Percentiles rank a stretch among this genome's conserved stretches.
phyloP scores from a whole-genome alignment of 2,797 vertebrate species.

The Brotula barbata region DNA sequence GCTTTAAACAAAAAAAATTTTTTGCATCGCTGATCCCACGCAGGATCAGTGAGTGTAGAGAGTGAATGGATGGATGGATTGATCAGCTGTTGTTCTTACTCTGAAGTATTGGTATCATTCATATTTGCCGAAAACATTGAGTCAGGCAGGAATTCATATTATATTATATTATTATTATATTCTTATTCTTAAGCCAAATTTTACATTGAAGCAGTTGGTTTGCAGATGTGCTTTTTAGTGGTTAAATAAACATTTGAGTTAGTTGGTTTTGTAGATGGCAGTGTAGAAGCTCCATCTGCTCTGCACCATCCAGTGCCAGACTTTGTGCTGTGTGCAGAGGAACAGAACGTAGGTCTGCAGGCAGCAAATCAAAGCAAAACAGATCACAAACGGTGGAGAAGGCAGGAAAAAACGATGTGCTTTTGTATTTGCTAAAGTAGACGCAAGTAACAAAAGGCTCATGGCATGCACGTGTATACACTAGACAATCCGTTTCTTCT shows the following conservation, averaged over 20 bases:
- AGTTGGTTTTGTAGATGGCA: background rate
- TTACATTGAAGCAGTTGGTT: background rate
- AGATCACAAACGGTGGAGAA: background rate
- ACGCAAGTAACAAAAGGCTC: background rate
- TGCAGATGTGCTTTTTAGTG: background rate
- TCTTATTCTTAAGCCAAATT: no score
- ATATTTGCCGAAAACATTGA: no score
- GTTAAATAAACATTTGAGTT: background rate
- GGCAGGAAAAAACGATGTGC: no score
- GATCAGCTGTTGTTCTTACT: no score
- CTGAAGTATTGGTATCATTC: no score
- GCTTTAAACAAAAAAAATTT: constrained; percentile 27
- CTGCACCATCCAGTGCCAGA: background rate
- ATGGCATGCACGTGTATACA: background rate
- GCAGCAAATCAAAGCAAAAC: background rate
- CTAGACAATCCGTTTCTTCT: constrained; percentile 1
- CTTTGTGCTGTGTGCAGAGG: constrained; percentile 6
- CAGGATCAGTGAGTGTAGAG: no score
- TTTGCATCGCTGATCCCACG: no score
- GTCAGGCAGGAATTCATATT: no score
- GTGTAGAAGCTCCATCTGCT: background rate
- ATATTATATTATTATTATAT: no score
- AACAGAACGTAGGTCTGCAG: constrained; percentile 13
- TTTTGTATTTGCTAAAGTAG: no score
- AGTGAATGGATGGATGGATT: no score